A percentile compares a stretch with the other conserved stretches of the same genome.
Conservation (phyloP, 2,113 vertebrate genomes). For the Hemiprocne comata region DNA sequence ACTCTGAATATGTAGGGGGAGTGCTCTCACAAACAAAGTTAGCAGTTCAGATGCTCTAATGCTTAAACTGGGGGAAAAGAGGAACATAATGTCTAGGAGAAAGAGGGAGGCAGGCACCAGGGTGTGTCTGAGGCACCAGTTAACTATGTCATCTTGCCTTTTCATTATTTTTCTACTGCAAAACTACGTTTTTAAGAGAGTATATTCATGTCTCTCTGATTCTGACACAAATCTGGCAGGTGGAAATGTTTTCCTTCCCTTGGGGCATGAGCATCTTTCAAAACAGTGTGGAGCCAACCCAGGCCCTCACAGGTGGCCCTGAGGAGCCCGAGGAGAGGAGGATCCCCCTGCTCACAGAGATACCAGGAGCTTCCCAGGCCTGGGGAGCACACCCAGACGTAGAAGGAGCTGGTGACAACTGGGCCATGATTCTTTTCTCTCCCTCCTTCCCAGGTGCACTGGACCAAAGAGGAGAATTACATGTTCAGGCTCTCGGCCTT, state of each 20-base stretch:
- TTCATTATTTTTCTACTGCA: background rate
- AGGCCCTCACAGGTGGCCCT: background rate
- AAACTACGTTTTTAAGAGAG: background rate
- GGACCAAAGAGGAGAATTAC: slow-evolving; percentile 96
- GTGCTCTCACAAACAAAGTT: background rate
- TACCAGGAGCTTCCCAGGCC: fast-evolving
- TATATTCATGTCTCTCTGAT: background rate
- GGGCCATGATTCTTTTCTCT: background rate
- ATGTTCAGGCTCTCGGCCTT: slow-evolving; percentile 91
- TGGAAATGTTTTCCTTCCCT: background rate
- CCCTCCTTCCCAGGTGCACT: slow-evolving; percentile 81
- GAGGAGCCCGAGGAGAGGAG: background rate
- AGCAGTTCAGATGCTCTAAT: background rate
- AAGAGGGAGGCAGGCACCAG: background rate
- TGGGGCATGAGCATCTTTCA: background rate
- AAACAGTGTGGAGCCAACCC: background rate
- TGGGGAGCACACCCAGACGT: background rate
- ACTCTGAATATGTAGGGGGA: background rate
- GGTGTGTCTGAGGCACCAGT: background rate
- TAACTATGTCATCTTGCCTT: background rate
- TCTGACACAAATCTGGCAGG: background rate
- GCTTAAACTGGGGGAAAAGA: background rate
- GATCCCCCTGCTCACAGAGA: background rate
- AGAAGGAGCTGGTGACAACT: fast-evolving
- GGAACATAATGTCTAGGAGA: fast-evolving